These are phyloP conservation scores for Thereva unica DNA, from an alignment of 2,888 invertebrate species.

Conservation along the genomic window DNA sequence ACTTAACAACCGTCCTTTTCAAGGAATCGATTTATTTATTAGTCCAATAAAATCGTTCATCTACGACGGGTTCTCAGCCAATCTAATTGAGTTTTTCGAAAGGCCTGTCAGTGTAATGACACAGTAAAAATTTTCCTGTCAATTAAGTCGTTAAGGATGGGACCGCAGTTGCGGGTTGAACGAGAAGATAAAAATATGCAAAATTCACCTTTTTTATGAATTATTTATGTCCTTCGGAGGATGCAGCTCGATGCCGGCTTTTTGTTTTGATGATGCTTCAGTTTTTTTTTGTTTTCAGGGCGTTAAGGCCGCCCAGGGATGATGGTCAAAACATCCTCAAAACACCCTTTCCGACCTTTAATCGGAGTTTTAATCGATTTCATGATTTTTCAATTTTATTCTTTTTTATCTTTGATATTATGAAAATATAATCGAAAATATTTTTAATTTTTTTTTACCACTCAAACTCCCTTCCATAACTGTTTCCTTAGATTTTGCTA, in stretches of 20 bases:
- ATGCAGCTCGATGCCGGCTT: background rate
- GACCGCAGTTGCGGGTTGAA: no score
- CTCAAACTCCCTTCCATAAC: no score
- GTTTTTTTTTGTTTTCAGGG: constrained; percentile 9
- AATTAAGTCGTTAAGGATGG: background rate
- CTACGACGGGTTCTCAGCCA: background rate
- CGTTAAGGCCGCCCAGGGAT: constrained; percentile 21
- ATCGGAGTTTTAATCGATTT: constrained; percentile 18
- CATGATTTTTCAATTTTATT: constrained; percentile 23
- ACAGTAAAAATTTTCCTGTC: constrained; percentile 12
- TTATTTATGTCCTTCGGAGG: constrained; percentile 3
- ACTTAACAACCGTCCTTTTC: constrained; percentile 10
- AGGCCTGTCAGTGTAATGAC: constrained; percentile 2
- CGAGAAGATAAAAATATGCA: background rate
- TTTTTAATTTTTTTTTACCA: background rate
- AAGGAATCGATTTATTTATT: constrained; percentile 1
- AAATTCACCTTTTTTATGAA: constrained; percentile 15
- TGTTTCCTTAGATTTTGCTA: no score
- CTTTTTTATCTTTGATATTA: background rate
- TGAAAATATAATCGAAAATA: background rate
- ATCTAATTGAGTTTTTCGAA: background rate
- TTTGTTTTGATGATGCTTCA: background rate
- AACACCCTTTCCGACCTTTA: constrained; percentile 1
- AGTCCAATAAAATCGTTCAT: background rate
- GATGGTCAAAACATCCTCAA: constrained; percentile 12